A percentile compares a stretch with the other conserved stretches of the same genome.
Conservation (phyloP, 2,888 invertebrate genomes). For the Microctonus aethiopoides region DNA sequence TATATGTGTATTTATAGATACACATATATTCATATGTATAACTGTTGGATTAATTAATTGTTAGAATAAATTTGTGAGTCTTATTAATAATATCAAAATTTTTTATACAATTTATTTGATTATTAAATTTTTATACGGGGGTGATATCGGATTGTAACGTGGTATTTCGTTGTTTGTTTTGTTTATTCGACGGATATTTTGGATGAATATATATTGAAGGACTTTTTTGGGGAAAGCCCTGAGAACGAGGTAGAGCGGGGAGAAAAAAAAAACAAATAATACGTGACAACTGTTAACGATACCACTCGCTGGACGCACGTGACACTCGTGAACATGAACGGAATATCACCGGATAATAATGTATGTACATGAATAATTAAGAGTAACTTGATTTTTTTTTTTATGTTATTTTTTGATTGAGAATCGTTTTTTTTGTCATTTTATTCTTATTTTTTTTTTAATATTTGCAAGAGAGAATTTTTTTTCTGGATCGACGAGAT, state of each 20-base stretch:
- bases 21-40: too few relatives aligned
- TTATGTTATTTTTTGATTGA: too few relatives aligned
- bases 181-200: background rate
- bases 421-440: background rate
- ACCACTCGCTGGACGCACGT: slow-evolving; percentile 33
- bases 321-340: slow-evolving; percentile 54
- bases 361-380: slow-evolving; percentile 52
- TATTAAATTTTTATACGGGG: background rate
- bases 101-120: too few relatives aligned
- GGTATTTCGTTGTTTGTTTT: background rate
- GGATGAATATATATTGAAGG: background rate
- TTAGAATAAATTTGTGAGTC: too few relatives aligned
- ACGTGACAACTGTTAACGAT: background rate
- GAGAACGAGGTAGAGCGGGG: background rate
- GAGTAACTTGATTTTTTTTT: background rate
- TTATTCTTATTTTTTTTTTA: slow-evolving; percentile 6
- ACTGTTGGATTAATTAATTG: too few relatives aligned
- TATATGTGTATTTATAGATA: too few relatives aligned
- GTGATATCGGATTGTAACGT: background rate
- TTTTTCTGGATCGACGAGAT: slow-evolving; percentile 15
- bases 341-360: slow-evolving; percentile 59
- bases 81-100: too few relatives aligned
- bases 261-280: background rate
- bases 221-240: background rate
- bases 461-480: background rate